Base-by-base conservation (phyloP, 2,797 vertebrate genomes). In the Numenius phaeopus region DNA sequence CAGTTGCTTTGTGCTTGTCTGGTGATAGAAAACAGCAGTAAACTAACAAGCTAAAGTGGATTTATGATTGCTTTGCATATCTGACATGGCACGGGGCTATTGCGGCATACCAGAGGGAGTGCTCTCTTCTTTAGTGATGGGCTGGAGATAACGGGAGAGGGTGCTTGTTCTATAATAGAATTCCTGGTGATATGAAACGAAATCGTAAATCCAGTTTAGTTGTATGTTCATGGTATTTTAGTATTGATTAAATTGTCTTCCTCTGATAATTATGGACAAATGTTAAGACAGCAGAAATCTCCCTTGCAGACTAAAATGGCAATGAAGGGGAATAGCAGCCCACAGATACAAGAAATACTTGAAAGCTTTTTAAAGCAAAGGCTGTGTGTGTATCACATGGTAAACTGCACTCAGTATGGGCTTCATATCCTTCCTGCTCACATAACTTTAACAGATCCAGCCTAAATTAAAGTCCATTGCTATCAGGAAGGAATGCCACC, bases 1-100 rank as follows among this genome's bases (percentile, higher is more conserved):
- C 95, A 94, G 86, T 94, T 93, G 61, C 90, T 95, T 95, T 96
- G 88, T 87, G 92, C 94, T 97, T 96, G 90, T 94, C 94, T 97
- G 81, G 81, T 95, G 94, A 97, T 92, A 92, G 86, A 94, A 95
- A 95, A 78, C 93, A 97, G 93, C 96, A 96, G 93, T 96, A 96
- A 96, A 95, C 92, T 91, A 94, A 95, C 94, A 96, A 91, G 90
- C 93, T 96, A 61, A 85, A 96, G 94, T 90, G 88, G 90, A 97
- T 97, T 96, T 97, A 95, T 97, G 94, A 95, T 89, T 83, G 90
- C 90, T 92, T 96, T 92, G 87, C 92, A 78, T 92, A 92, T 96
- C 93, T 97, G 83, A 93, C 95, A 95, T 83, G 80, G 59, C 73
- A 89, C 3, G 27, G 83, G 58, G 64, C 93, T 96, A 67, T 94